Evolutionary conservation across 64 coral and sea anemone species (phyloP), one percentile per base, ranked within the genome.

Genomic region (Anthopleura sola): DNA sequence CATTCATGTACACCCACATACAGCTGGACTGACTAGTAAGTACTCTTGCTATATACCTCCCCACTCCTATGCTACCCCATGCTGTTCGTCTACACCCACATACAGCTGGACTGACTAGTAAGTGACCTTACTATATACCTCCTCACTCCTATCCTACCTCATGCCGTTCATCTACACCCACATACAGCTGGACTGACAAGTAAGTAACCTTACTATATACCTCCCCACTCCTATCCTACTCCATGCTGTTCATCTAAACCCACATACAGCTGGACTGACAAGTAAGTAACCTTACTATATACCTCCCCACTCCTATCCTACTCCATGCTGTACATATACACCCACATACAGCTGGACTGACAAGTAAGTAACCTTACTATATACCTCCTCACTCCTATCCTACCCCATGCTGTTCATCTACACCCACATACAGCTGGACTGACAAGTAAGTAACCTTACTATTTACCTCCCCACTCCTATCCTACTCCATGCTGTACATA

Each of bases 31-130:
- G 2, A 44, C 40, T 6, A 44, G 40, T 44, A 44, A 2, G 92
- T 80, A 78, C 85, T 78, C 90, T 99, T 0, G 83, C 82, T 34
- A 31, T 99, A 37, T 50, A 86, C 71, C 38, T 95, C 6, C 93
- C 97, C 29, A 90, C 93, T n/a, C 85, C 97, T 50, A 82, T 99
- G 21, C 50, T 99, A n/a, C 60, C 95, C 2, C 90, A 89, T 57
- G 92, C 94, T 82, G 90, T 99, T 29, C 84, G 87, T 36, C 85
- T 99, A 47, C 90, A 92, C 7, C 97, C 97, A 16, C 97, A 99
- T 74, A 87, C 93, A 21, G 82, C 90, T 26, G 87, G 90, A 19
- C 85, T 99, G 1, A 92, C 90, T 69, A 99, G 97, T 99, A 85
- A 87, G 95, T 91, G 71, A 62, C 34, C 90, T 98, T 0, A 86